Conservation (phyloP, 2,113 vertebrate genomes). For the Sander lucioperca region DNA sequence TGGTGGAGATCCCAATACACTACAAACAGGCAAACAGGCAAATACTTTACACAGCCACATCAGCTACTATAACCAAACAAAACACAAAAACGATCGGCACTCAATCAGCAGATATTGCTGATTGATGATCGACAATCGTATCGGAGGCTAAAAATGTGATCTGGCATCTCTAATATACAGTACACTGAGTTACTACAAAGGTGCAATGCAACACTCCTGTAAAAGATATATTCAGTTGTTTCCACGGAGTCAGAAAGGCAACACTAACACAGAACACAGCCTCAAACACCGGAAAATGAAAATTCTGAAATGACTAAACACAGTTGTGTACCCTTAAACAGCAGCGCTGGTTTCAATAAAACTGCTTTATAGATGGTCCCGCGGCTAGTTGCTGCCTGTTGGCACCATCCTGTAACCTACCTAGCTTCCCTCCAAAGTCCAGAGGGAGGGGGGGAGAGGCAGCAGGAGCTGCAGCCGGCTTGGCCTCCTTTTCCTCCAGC, state of each 20-base stretch:
- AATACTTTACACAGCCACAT: no score
- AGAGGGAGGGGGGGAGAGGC: constrained; percentile 70
- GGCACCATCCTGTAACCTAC: constrained; percentile 75
- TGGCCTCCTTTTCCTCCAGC: constrained; percentile 65
- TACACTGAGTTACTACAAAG: neutral
- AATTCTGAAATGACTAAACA: neutral
- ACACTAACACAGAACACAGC: neutral
- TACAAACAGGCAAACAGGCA: no score
- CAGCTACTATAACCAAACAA: no score
- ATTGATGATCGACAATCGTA: no score
- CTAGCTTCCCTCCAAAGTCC: constrained; percentile 93
- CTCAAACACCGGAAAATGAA: neutral
- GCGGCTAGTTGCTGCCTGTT: neutral
- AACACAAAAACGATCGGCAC: no score
- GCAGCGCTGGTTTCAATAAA: no score
- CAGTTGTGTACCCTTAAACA: neutral
- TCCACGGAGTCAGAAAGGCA: neutral
- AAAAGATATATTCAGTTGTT: neutral
- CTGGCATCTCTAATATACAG: no score
- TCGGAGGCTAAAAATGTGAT: no score
- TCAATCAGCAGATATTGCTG: no score
- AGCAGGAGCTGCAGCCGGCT: constrained; percentile 40
- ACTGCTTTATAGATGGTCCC: no score
- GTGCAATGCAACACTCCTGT: neutral
- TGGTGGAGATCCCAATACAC: no score